Conservation (phyloP, 2,113 vertebrate species). For the Phylloscopus whistleri region DNA sequence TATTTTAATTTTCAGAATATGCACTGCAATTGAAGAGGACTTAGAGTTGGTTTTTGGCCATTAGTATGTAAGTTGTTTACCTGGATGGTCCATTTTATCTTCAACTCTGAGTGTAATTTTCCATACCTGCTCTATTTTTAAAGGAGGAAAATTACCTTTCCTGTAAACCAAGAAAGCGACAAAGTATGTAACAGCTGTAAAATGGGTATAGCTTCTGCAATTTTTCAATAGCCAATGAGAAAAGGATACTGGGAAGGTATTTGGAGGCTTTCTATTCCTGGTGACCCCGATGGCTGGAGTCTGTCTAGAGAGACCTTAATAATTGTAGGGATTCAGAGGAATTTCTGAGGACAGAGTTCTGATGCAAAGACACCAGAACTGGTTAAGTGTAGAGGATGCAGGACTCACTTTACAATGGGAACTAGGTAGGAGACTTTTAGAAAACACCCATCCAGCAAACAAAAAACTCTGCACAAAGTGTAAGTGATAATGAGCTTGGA, state of each 20-base stretch:
- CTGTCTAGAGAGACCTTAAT: not conserved
- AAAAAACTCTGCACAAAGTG: not conserved
- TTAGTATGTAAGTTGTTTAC: not conserved
- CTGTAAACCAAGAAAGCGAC: not conserved
- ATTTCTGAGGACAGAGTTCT: not conserved
- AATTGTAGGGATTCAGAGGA: not conserved
- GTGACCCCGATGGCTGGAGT: not conserved
- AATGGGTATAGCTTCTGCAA: not conserved
- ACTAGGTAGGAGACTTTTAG: not conserved
- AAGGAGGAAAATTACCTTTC: not conserved
- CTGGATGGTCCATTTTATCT: not conserved
- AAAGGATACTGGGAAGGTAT: not conserved
- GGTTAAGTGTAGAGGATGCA: not conserved
- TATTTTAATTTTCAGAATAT: not conserved
- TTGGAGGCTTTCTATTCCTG: not conserved
- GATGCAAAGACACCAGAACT: not conserved
- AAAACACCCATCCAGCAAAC: not conserved
- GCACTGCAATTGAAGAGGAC: not conserved
- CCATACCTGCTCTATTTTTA: not conserved
- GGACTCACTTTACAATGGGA: not conserved
- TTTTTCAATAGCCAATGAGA: not conserved
- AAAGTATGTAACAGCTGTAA: not conserved
- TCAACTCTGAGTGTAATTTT: not conserved
- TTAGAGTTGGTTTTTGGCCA: not conserved
- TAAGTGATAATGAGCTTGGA: not conserved